Conservation (phyloP, 2,797 vertebrate species). For the Liparis tanakae region DNA sequence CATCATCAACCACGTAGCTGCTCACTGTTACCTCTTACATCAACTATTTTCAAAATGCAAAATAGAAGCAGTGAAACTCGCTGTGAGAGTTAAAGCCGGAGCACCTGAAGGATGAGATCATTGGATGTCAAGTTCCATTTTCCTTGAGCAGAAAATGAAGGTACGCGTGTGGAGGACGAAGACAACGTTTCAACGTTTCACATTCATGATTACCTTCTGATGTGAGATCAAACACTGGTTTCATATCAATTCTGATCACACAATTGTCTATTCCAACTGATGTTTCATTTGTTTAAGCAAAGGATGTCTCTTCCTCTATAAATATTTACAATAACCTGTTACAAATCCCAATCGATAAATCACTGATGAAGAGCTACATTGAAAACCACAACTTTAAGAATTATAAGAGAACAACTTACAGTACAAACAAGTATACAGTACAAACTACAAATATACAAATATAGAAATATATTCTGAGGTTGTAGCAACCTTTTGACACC, state of each 20-base stretch:
- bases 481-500: slow-evolving; percentile 76
- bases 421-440: slow-evolving; percentile 79
- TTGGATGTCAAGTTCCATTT: slow-evolving; percentile 50
- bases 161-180: slow-evolving; percentile 26
- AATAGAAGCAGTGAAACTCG: slow-evolving; percentile 64
- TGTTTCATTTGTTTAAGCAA: slow-evolving; percentile 68
- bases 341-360: slow-evolving; percentile 64
- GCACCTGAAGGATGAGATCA: slow-evolving; percentile 47
- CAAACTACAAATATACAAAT: slow-evolving; percentile 85
- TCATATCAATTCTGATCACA: slow-evolving; percentile 44
- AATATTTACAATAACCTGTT: slow-evolving; percentile 78
- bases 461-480: slow-evolving; percentile 80
- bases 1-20: slow-evolving; percentile 43
- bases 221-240: slow-evolving; percentile 56
- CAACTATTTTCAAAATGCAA: slow-evolving; percentile 34
- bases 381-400: slow-evolving; percentile 62
- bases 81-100: slow-evolving; percentile 68
- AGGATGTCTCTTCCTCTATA: slow-evolving; percentile 55
- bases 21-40: slow-evolving; percentile 30
- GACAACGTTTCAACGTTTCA: slow-evolving; percentile 59
- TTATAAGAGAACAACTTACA: slow-evolving; percentile 70
- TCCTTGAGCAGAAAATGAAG: slow-evolving; percentile 35
- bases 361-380: slow-evolving; percentile 65
- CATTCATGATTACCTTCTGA: slow-evolving; percentile 65
- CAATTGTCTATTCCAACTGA: slow-evolving; percentile 59